Percentiles rank a stretch among this genome's conserved stretches.
phyloP scores from a whole-genome alignment of 1,140 invertebrate genomes.

The Lordiphosa mommai region DNA sequence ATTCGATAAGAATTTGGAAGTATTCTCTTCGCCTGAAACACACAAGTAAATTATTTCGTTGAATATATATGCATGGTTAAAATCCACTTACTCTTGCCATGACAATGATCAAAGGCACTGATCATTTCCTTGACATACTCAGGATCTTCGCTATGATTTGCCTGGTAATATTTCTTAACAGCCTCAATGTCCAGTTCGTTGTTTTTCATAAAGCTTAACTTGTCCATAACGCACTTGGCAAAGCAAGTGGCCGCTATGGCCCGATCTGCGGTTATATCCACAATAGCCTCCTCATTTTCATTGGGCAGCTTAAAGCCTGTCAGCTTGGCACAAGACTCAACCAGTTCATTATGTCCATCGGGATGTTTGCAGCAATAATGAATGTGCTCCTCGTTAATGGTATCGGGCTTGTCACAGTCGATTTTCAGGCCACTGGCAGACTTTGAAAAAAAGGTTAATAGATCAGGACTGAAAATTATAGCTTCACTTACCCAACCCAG shows the following conservation, averaged over 20 bases:
- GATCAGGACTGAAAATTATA: too few species aligned
- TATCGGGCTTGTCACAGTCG: conserved; percentile 48
- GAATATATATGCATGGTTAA: too few species aligned
- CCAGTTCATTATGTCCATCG: conserved; percentile 55
- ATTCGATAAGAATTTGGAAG: conserved; percentile 46
- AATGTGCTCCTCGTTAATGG: conserved; percentile 57
- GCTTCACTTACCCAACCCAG: conserved; percentile 36
- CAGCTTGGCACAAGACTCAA: conserved; percentile 52
- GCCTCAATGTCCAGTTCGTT: conserved; percentile 43
- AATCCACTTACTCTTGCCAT: conserved; percentile 52
- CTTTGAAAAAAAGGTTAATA: neutral
- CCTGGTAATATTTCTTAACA: conserved; percentile 26
- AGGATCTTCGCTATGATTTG: conserved; percentile 23
- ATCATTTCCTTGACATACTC: conserved; percentile 67
- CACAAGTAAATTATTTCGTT: neutral
- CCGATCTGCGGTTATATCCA: conserved; percentile 53
- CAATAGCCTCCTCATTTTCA: conserved; percentile 42
- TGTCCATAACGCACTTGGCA: conserved; percentile 50
- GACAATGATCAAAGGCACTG: conserved; percentile 61
- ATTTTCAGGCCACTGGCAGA: conserved; percentile 22
- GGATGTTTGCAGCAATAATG: conserved; percentile 65
- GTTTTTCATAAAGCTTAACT: conserved; percentile 43
- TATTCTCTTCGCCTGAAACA: conserved; percentile 34
- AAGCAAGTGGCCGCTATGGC: conserved; percentile 54
- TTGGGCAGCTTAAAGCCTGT: conserved; percentile 36